These are phyloP conservation scores for Pyxicephalus adspersus DNA, from an alignment of 2,113 vertebrate species.

Conservation along the genomic window DNA sequence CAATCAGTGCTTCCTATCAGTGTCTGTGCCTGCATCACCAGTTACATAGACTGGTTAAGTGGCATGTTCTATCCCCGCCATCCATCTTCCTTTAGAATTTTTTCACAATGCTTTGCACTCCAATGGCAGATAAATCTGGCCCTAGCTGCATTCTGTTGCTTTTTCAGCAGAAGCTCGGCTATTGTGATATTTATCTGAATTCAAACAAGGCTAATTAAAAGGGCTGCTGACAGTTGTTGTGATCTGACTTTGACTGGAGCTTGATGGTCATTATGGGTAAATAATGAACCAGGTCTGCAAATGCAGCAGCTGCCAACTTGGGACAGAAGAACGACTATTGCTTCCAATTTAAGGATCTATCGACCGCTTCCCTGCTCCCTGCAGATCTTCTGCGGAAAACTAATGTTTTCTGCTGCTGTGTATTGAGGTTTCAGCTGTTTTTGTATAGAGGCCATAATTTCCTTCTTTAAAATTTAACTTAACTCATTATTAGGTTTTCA, in stretches of 20 bases:
- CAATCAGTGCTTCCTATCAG: not conserved
- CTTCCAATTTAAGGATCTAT: conserved; percentile 88
- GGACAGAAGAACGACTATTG: conserved; percentile 79
- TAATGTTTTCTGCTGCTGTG: conserved; percentile 77
- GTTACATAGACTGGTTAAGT: conserved; percentile 33
- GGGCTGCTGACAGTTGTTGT: conserved; percentile 87
- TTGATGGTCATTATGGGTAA: conserved; percentile 92
- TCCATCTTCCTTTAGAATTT: conserved; percentile 52
- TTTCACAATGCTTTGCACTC: conserved; percentile 54
- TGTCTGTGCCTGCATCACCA: conserved; percentile 15
- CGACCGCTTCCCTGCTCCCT: conserved; percentile 80
- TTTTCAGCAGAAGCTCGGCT: conserved; percentile 77
- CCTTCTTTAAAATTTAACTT: conserved; percentile 91
- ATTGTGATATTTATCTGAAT: conserved; percentile 89
- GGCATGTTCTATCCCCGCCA: conserved; percentile 26
- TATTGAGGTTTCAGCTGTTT: conserved; percentile 87
- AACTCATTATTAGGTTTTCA: conserved; percentile 87
- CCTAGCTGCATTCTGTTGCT: conserved; percentile 69
- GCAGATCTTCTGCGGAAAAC: conserved; percentile 80
- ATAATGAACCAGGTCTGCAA: conserved; percentile 88
- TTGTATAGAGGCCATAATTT: conserved; percentile 75
- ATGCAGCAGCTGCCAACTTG: conserved; percentile 85
- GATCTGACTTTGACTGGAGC: conserved; percentile 86
- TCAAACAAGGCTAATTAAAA: conserved; percentile 89
- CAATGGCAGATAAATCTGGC: conserved; percentile 62